Base-by-base conservation (phyloP, 2,797 vertebrate species). In the Dryobates pubescens region DNA sequence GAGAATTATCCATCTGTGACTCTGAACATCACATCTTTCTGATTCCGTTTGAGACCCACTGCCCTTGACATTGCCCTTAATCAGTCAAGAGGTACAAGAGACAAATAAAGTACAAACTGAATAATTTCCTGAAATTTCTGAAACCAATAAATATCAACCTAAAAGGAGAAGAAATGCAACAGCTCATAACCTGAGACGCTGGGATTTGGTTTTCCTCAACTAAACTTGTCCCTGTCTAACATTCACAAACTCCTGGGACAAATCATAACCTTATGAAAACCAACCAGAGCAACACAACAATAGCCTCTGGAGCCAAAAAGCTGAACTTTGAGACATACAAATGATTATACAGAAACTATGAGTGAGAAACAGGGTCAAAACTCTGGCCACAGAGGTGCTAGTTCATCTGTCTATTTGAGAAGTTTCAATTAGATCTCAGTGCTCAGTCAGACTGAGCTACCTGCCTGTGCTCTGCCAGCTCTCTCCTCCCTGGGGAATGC, bases 151-250 rank as follows among this genome's bases (percentile, higher is more conserved):
- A 65, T 79, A 69, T 71, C 56, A 70, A 22, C 53, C 34, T 54
- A 4, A 81, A 92, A 68, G 49, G 45, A 84, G 63, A 90, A 75
- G 69, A 67, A 58, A 75, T 17, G 19, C 22, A 45, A 7, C 3
- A 54, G 18, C 3, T 4, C 2, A 17, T 2, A 73, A 73, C 3
- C 10, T 4, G 29, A 72, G 70, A 17, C 3, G 0, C 0, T 80
- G 53, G 18, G 51, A 51, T 45, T 79, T 62, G 10, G 3, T 54
- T 83, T 92, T 83, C 68, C 34, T 61, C 34, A n/a, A n/a, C 56
- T 24, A 69, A 93, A 82, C 43, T 8, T 47, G 9, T 36, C 7
- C 43, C 49, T 22, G 18, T 20, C 13, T 63, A 68, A 81, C 67
- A 22, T 27, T 65, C 61, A 70, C 63, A 59, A 81, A 77, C 16